A percentile compares a stretch with the other conserved stretches of the same genome.
Evolutionary conservation across 2,113 vertebrate species (phyloP).

Genomic region (Ciconia maguari): DNA sequence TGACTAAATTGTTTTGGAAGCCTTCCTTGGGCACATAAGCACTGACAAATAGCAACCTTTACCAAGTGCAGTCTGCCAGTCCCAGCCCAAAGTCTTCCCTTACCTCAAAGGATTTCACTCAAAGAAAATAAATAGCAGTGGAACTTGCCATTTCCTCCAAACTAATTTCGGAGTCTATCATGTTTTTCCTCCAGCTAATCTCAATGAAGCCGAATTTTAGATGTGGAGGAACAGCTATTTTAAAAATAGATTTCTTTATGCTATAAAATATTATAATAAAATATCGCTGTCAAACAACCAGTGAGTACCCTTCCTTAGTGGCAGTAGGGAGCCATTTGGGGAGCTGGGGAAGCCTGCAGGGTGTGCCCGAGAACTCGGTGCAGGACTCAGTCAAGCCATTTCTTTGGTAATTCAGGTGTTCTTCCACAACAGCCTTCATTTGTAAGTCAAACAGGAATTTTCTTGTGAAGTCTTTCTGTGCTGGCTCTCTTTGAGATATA

Average conservation of each 20-base stretch:
- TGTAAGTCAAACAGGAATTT: background rate
- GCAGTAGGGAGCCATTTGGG: background rate
- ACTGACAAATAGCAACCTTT: background rate
- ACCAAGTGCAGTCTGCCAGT: background rate
- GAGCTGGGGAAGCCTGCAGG: background rate
- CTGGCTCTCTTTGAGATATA: background rate
- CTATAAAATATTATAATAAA: background rate
- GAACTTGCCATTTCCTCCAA: background rate
- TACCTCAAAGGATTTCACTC: background rate
- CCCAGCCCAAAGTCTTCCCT: background rate
- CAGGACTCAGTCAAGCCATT: background rate
- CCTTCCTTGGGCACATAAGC: background rate
- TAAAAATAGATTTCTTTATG: background rate
- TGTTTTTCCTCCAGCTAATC: background rate
- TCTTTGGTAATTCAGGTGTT: background rate
- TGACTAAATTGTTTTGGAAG: background rate
- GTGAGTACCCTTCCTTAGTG: background rate
- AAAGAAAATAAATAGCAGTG: background rate
- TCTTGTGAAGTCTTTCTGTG: background rate
- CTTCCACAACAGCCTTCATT: background rate
- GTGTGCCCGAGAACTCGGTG: background rate
- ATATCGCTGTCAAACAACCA: background rate
- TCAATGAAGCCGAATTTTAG: background rate
- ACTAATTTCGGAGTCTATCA: background rate
- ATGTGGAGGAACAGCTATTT: background rate